Evolutionary conservation across 2,888 invertebrate genomes (phyloP), one percentile per base, ranked within the genome.

Genomic region (Drosophila engyochracea): DNA sequence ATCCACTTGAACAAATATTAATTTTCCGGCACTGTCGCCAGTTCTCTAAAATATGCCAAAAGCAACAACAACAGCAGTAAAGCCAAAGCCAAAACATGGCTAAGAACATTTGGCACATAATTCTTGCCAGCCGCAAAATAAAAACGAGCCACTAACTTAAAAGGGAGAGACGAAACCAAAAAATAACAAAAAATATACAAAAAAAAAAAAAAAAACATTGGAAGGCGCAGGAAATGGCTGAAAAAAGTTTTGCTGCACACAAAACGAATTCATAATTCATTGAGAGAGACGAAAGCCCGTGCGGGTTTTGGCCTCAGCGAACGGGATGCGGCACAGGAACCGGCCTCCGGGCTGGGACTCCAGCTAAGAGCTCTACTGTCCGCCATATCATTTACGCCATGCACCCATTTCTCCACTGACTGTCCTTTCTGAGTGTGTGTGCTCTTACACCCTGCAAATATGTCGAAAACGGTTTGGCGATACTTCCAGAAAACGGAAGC

Each of bases 191-290:
- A 19, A 52, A 65, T 7, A 37, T 6, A 6, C 1, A 22, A 14
- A n/a, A n/a, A n/a, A n/a, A n/a, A 22, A n/a, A 47, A 54, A 19
- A 44, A 59, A 22, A 51, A 35, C 25, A 55, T 44, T 41, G 33
- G 28, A 28, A 52, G 16, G 28, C 59, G 58, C 67, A 28, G 49
- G 31, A 41, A 55, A 39, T n/a, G 69, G 33, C 28, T 37, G 39
- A 51, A 65, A 59, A 68, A 76, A 71, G 49, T 80, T 74, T 63
- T 71, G 66, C 69, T 80, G 73, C 73, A 70, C 76, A 81, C 83
- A 73, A 82, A 80, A 75, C 89, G 85, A 85, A 84, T 85, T 85
- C 85, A 85, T 85, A 85, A 85, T 85, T 85, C 84, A 89, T 89
- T 77, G 87, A 74, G 79, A 79, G 62, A 68, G 79, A 55, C 59